Percentiles rank a stretch among this genome's conserved stretches.
These are phyloP conservation scores for Drosophila testacea DNA, from an alignment of 2,888 invertebrate species.

Conservation along the genomic window DNA sequence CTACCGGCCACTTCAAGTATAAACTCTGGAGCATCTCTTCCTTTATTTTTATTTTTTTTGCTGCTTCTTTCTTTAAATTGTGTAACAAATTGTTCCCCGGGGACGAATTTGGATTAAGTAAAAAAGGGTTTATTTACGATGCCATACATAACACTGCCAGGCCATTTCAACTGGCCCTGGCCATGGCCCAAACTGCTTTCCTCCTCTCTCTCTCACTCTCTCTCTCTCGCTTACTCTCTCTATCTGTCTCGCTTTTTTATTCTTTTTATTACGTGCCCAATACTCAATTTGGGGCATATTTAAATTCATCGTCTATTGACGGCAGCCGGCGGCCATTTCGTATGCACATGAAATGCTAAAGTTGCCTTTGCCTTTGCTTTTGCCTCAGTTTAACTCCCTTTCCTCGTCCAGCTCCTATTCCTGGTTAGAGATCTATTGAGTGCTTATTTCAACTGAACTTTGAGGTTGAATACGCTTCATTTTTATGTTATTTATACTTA, in stretches of 20 bases:
- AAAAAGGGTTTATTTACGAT: constrained; percentile 80
- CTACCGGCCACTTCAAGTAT: constrained; percentile 41
- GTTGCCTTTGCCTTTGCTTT: constrained; percentile 25
- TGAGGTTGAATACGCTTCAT: constrained; percentile 80
- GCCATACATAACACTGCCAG: constrained; percentile 72
- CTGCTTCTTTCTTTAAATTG: constrained; percentile 70
- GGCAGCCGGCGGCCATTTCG: constrained; percentile 74
- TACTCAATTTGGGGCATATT: constrained; percentile 80
- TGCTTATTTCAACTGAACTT: constrained; percentile 80
- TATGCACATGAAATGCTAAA: constrained; percentile 74
- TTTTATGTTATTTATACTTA: constrained; percentile 74
- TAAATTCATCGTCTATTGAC: constrained; percentile 81
- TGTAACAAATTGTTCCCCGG: constrained; percentile 81
- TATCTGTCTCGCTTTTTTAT: constrained; percentile 18
- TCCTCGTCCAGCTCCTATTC: neutral
- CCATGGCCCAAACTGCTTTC: constrained; percentile 20
- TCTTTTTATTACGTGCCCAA: constrained; percentile 80
- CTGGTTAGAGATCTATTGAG: constrained; percentile 75
- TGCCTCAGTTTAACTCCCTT: neutral
- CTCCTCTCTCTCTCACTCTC: neutral
- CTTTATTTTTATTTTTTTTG: neutral
- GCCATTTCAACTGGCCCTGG: constrained; percentile 29
- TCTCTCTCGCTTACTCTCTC: constrained; percentile 12
- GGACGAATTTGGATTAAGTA: constrained; percentile 81
- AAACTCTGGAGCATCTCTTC: constrained; percentile 37